phyloP scores from a whole-genome alignment of 1,140 invertebrate genomes.

The Platyscapa corneri region DNA sequence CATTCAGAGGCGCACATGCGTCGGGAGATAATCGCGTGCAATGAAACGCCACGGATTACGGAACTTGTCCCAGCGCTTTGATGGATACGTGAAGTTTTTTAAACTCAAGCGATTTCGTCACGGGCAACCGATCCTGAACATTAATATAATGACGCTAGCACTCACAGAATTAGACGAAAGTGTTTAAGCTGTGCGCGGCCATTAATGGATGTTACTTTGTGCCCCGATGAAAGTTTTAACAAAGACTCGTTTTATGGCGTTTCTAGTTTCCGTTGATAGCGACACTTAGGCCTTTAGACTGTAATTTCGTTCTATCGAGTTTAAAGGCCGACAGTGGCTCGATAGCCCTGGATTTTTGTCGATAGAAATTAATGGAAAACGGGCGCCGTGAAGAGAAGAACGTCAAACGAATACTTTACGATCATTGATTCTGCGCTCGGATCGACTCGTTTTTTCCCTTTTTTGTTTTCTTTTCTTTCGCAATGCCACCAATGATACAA shows the following conservation, averaged over 20 bases:
- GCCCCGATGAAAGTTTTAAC: not conserved
- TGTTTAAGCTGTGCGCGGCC: too few relatives aligned
- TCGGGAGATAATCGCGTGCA: conserved; percentile 39
- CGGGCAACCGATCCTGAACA: not conserved
- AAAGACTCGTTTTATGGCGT: not conserved
- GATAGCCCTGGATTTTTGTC: not conserved
- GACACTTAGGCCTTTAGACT: not conserved
- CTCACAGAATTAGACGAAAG: conserved; percentile 2
- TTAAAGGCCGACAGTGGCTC: not conserved
- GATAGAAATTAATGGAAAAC: not conserved
- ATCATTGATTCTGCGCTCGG: not conserved
- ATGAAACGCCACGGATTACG: conserved; percentile 30
- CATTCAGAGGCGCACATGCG: not conserved
- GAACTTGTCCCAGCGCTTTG: not conserved
- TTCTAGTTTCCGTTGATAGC: not conserved
- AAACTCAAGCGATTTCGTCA: conserved; percentile 33
- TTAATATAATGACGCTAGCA: not conserved
- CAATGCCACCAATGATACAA: not conserved
- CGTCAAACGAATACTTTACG: not conserved
- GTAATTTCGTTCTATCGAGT: not conserved
- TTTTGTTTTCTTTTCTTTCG: not conserved
- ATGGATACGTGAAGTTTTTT: not conserved
- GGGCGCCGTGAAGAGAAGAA: too few relatives aligned
- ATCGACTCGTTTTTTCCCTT: not conserved
- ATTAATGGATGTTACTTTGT: not conserved